Evolutionary conservation across 2,113 vertebrate species (phyloP), one percentile per base, ranked within the genome.

Genomic region (Motacilla tschutschensis): DNA sequence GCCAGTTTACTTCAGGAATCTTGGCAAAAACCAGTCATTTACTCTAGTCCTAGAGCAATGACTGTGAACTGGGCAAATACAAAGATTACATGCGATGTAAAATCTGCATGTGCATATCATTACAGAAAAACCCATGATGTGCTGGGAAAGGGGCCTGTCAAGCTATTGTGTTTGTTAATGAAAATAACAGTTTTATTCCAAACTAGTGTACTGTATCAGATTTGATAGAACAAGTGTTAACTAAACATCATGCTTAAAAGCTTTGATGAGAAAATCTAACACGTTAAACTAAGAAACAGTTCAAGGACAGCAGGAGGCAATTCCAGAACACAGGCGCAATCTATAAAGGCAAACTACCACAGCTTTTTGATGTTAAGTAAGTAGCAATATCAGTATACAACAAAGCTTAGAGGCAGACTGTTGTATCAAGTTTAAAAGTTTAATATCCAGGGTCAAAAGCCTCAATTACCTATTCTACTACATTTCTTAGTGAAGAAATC

Each of bases 321-420:
- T 96, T 97, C 95, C 94, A 97, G 94, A 95, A 95, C 91, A 94
- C 94, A 97, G 93, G 92, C 95, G 0, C 89, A 92, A 97, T 96
- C 96, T 96, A 96, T 95, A 96, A 97, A 97, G 91, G 92, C 91
- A 94, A 96, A 96, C 92, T 87, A 96, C 91, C 79, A 92, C 86
- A 87, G 96, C 95, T 96, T 97, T 97, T 97, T 96, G 95, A 96
- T 96, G 95, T 97, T 94, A 95, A 96, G 82, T 94, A 96, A 95
- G 92, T 89, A 96, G 95, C 90, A 96, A 95, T 96, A 96, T 94
- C 93, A 96, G 93, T 83, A 94, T 86, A 96, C 95, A 94, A 96
- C 96, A 97, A 97, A 96, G 94, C 95, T 91, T 82, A 91, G 65
- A 92, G 85, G 83, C 92, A 96, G 92, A 92, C 92, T 87, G 79